Evolutionary conservation across 2,888 invertebrate species (phyloP), one percentile per base, ranked within the genome.

Genomic region (Andrena hattorfiana): DNA sequence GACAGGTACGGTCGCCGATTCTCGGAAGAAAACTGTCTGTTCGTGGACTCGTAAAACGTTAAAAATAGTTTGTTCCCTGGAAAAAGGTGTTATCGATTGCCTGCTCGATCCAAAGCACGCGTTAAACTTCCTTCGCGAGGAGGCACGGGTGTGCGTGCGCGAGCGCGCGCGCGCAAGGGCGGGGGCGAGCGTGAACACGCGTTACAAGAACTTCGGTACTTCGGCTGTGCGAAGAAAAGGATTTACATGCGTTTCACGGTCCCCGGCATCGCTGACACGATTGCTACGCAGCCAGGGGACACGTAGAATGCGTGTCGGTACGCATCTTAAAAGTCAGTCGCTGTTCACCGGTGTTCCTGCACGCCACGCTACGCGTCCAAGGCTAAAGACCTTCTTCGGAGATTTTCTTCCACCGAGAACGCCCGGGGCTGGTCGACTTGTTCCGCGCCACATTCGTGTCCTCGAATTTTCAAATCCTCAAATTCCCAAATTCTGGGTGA

Each of bases 161-260:
- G 72, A 6, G 48, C 62, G 59, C 20, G 60, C 35, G 56, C 30
- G 60, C 42, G 62, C 23, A 8, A 49, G 54, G 28, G 23, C 70
- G 56, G n/a, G 60, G 64, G 35, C 20, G 51, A 32, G 20, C 54
- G 72, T 73, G 28, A 62, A 75, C 32, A 48, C 54, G 59, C 62
- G 71, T 42, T 71, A 60, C 64, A 48, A 51, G 32, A 42, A 26
- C 68, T 76, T 77, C 63, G 51, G 66, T 64, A 63, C 71, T 63
- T 70, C 48, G 81, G 72, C 84, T 85, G 70, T 51, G 85, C 85
- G 89, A 87, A 72, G 89, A 90, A 89, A 35, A 84, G 89, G 91
- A 92, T 93, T 93, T 92, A 93, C 93, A 93, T 93, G 93, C 93
- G 92, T 92, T 92, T 91, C 93, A 92, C 90, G 92, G 89, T 92